Conservation (phyloP, 1,140 invertebrate genomes). For the Nixonia krombeini region DNA sequence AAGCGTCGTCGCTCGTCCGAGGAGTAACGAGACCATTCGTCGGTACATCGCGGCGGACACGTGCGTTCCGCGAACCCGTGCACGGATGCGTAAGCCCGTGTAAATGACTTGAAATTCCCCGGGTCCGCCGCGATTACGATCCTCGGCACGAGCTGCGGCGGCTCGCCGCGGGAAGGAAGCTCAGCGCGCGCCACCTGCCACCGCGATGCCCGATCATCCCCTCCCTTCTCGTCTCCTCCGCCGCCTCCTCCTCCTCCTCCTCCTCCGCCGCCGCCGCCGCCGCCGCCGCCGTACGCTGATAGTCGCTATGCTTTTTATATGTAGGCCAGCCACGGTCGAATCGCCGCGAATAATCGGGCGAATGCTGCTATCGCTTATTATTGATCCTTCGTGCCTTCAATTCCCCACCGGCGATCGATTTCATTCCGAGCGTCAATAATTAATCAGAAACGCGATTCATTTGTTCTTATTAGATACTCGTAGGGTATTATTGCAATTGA, state of each 20-base stretch:
- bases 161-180: constrained; percentile 1
- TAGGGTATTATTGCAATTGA: neutral
- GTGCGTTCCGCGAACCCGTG: constrained; percentile 15
- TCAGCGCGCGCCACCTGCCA: constrained; percentile 23
- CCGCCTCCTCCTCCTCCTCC: no score
- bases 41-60: constrained; percentile 8
- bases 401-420: constrained; percentile 5
- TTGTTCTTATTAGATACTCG: neutral
- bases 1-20: constrained; percentile 13
- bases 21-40: constrained; percentile 10
- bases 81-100: constrained; percentile 6
- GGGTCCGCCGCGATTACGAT: constrained; percentile 1
- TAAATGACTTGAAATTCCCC: constrained; percentile 14
- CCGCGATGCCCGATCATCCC: neutral
- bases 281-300: neutral
- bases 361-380: constrained; percentile 14
- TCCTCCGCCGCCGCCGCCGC: no score
- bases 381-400: constrained; percentile 23
- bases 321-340: constrained; percentile 6
- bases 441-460: constrained; percentile 3
- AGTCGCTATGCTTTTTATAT: constrained; percentile 15
- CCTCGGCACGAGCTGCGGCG: constrained; percentile 13
- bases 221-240: no score
- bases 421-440: constrained; percentile 16
- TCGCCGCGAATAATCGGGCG: constrained; percentile 10